Evolutionary conservation across 2,113 vertebrate species (phyloP), one percentile per base, ranked within the genome.

Genomic region (Onychostoma macrolepis): DNA sequence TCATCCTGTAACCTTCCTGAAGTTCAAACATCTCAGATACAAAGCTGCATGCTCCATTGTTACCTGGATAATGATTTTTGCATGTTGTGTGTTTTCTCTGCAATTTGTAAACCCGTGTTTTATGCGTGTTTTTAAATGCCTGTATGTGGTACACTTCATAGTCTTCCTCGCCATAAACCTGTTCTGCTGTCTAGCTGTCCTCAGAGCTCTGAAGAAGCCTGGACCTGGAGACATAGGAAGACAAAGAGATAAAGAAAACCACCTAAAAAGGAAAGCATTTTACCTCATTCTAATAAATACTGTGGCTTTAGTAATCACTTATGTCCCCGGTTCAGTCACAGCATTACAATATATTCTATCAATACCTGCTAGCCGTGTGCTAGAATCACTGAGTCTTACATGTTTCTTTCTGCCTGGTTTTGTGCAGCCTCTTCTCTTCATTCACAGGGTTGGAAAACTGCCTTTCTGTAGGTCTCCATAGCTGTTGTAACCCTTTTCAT

Each of bases 261-360:
- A n/a, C 41, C 50, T 28, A 19, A 89, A 89, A 43, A 85, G 45
- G 76, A 84, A 50, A 81, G 88, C 88, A 19, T 80, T 87, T 72
- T 11, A 19, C 7, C 11, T 80, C 19, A 87, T 87, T 50, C 41
- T 87, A 4, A 87, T 84, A 80, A 48, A 38, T 5, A 84, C 85
- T 75, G 75, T 41, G 11, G 9, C 75, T 53, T 50, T 74, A 26
- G 12, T 84, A 13, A 13, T 89, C 38, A 77, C 76, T 8, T 87
- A 86, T 10, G 17, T 43, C 21, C 85, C 88, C 36, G 48, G 58
- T 43, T 67, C 41, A 45, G 4, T 67, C 38, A 5, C 58, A 36
- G 36, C 38, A 21, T 67, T 82, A 2, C 80, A 67, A 1, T 43
- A 65, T 30, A 10, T 82, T 30, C 7, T 45, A 4, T 28, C 61